A percentile compares a stretch with the other conserved stretches of the same genome.
Evolutionary conservation across 2,113 vertebrate species (phyloP).

Genomic region (Caranx melampygus): DNA sequence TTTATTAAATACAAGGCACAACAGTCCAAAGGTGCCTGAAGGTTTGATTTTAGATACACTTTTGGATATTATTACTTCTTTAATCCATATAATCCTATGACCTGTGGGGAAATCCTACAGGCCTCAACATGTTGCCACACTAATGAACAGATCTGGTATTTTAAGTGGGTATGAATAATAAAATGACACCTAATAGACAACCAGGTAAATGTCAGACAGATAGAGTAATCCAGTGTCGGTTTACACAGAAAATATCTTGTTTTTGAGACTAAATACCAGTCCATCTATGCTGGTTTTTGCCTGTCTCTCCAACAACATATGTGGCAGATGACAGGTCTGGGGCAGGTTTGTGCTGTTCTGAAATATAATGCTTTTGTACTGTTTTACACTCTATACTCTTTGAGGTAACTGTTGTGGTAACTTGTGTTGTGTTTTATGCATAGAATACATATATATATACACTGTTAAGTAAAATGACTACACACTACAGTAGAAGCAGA

Average conservation of each 20-base stretch:
- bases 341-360: not conserved
- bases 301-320: conserved; percentile 9
- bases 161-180: not conserved
- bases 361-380: not conserved
- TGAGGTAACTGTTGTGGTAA: no score
- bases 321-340: conserved; percentile 16
- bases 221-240: not conserved
- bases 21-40: not conserved
- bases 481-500: no score
- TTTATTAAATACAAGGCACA: not conserved
- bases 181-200: not conserved
- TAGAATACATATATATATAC: no score
- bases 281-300: not conserved
- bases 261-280: not conserved
- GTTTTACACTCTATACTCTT: no score
- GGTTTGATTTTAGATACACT: no score
- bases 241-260: conserved; percentile 6
- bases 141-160: not conserved
- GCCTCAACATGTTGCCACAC: not conserved
- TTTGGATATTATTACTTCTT: not conserved
- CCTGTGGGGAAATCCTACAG: not conserved
- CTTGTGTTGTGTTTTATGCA: no score
- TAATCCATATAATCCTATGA: not conserved
- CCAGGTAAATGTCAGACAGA: not conserved
- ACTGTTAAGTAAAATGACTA: not conserved